Base-by-base conservation (phyloP, 2,797 vertebrate genomes). In the Diplodus sargus region DNA sequence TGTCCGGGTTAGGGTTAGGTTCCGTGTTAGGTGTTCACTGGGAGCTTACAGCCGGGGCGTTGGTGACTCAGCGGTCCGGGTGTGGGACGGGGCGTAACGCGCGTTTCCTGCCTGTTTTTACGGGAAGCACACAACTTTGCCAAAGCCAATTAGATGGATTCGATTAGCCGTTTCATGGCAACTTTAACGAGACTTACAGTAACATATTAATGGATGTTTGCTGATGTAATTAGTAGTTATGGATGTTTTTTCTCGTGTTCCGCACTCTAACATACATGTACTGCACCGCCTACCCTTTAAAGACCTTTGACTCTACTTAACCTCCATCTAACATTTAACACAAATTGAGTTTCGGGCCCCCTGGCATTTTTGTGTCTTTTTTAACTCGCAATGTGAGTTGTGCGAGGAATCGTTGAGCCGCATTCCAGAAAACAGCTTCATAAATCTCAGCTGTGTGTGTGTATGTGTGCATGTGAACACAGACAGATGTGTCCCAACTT, bases 401-500 rank as follows among this genome's bases (percentile, higher is more conserved):
- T 77, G 81, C 39, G 64, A 79, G 69, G 84, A 87, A 81, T 60
- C 87, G 72, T 87, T 76, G 85, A 82, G 81, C 83, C 73, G 77
- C 85, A 89, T 92, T 94, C 87, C 87, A 76, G 66, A 84, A 91
- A 91, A 92, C 83, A 84, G 69, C 78, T 74, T 68, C 83, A 92
- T 93, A 93, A 95, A 95, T 93, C 91, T 92, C 74, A 71, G 72
- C 68, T 57, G 70, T 56, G 61, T 64, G 78, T 52, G 47, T 57
- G 43, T 74, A 52, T 57, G 47, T 53, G 71, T 22, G 30, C 13
- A 45, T 78, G 81, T 78, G 79, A 86, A 88, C 52, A 69, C 64
- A 73, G 85, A 89, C 91, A 92, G 89, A 93, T 93, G 91, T 92
- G 90, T 93, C 91, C 89, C 81, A 91, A 93, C 87, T 92, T 92